These are phyloP conservation scores for Paedocypris micromegethes DNA, from an alignment of 2,797 vertebrate genomes.

Conservation along the genomic window DNA sequence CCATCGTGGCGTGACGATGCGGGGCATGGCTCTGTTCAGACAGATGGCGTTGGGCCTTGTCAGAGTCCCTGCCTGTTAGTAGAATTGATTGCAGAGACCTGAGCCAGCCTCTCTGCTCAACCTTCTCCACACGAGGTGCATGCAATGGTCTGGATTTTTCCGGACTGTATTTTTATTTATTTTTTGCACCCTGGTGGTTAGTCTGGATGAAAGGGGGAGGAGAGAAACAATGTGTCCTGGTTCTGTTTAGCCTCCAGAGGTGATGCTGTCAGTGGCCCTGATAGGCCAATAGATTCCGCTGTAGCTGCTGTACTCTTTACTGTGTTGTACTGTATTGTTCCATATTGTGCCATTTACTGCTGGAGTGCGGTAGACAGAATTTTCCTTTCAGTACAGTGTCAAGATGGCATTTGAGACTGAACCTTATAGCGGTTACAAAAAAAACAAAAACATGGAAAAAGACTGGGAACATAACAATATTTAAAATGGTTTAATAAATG, in stretches of 20 bases:
- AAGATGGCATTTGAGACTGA: too few species aligned
- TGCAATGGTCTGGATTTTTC: slow-evolving; percentile 53
- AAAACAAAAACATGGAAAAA: too few species aligned
- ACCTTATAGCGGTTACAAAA: too few species aligned
- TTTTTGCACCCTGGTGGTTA: slow-evolving; percentile 12
- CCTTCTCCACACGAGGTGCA: slow-evolving; percentile 52
- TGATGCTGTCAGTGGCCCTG: slow-evolving; percentile 57
- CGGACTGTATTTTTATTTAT: slow-evolving; percentile 28
- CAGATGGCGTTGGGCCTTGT: slow-evolving; percentile 61
- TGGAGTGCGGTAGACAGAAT: slow-evolving; percentile 12
- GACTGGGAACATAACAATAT: too few species aligned
- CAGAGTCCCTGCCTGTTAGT: slow-evolving; percentile 60
- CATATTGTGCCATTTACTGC: slow-evolving; percentile 6
- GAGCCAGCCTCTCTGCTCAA: slow-evolving; percentile 47
- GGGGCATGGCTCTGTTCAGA: slow-evolving; percentile 58
- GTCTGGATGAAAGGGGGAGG: slow-evolving; percentile 6
- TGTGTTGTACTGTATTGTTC: slow-evolving; percentile 54
- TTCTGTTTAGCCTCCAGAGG: slow-evolving; percentile 44
- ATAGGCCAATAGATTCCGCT: slow-evolving; percentile 55
- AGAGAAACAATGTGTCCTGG: slow-evolving; percentile 45
- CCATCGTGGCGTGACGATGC: slow-evolving; percentile 55
- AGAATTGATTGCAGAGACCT: slow-evolving; percentile 50
- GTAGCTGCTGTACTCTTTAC: slow-evolving; percentile 53
- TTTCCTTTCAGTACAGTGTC: background rate
- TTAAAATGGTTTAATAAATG: too few species aligned